These are phyloP conservation scores for Heterocephalus glaber DNA, from an alignment of 2,113 vertebrate genomes.

Conservation along the genomic window DNA sequence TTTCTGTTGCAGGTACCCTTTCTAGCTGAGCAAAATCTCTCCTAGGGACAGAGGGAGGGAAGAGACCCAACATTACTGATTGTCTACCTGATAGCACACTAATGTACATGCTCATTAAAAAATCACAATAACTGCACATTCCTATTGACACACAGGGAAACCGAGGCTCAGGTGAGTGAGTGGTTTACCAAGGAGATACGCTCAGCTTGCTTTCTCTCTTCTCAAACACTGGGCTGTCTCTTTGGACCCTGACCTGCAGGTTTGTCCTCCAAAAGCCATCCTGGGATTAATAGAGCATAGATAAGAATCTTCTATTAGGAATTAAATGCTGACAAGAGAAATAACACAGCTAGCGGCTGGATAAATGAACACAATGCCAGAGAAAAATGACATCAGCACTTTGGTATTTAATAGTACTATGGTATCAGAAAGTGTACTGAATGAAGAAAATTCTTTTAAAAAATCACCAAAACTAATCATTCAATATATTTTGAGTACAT, in stretches of 20 bases:
- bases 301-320: constrained; percentile 16
- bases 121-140: accelerated
- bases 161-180: background rate
- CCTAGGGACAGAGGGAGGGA: background rate
- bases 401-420: background rate
- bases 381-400: background rate
- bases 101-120: accelerated
- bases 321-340: background rate
- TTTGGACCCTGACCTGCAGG: background rate
- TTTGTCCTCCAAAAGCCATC: background rate
- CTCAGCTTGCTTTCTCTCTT: background rate
- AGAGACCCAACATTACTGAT: accelerated
- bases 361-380: background rate
- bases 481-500: background rate
- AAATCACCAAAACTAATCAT: background rate
- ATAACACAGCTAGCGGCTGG: accelerated
- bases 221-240: background rate
- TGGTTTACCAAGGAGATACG: accelerated
- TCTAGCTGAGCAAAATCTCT: background rate
- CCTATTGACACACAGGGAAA: background rate
- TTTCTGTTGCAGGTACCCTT: background rate
- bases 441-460: constrained; percentile 1
- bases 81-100: accelerated
- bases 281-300: background rate
- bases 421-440: background rate